Evolutionary conservation across 2,113 vertebrate genomes (phyloP).

Genomic region (Oryzias melastigma): DNA sequence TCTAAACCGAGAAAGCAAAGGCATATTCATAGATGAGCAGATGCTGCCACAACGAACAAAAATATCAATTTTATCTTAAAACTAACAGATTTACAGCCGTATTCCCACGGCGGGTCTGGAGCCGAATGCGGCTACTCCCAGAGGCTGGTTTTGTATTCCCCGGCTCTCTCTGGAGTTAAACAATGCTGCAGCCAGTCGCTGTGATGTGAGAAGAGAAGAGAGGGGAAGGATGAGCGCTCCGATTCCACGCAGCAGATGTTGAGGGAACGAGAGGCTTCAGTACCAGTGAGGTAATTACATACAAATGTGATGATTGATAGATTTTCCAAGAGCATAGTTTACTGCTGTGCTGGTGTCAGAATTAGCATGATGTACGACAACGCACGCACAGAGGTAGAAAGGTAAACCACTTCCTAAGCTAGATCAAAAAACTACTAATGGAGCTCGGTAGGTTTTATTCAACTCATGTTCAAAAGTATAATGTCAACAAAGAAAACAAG

Average conservation of each 20-base stretch:
- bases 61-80: slow-evolving; percentile 20
- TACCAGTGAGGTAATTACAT: slow-evolving; percentile 52
- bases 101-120: slow-evolving; percentile 17
- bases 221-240: slow-evolving; percentile 46
- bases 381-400: slow-evolving; percentile 22
- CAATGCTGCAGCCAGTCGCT: slow-evolving; percentile 24
- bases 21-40: slow-evolving; percentile 4
- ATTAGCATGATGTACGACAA: slow-evolving; percentile 59
- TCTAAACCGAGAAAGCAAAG: background rate
- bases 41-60: slow-evolving; percentile 22
- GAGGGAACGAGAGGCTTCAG: slow-evolving; percentile 55
- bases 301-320: slow-evolving; percentile 59
- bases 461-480: no score
- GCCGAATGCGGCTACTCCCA: slow-evolving; percentile 34
- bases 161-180: slow-evolving; percentile 29
- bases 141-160: slow-evolving; percentile 8
- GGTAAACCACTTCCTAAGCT: slow-evolving; percentile 16
- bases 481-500: no score
- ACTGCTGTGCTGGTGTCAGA: slow-evolving; percentile 38
- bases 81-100: slow-evolving; percentile 18
- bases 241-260: slow-evolving; percentile 63
- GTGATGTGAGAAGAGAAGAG: slow-evolving; percentile 33
- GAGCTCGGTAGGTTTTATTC: no score
- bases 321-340: slow-evolving; percentile 48
- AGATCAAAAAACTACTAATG: background rate